Conservation (phyloP, 2,113 vertebrate genomes). For the Anser cygnoides region DNA sequence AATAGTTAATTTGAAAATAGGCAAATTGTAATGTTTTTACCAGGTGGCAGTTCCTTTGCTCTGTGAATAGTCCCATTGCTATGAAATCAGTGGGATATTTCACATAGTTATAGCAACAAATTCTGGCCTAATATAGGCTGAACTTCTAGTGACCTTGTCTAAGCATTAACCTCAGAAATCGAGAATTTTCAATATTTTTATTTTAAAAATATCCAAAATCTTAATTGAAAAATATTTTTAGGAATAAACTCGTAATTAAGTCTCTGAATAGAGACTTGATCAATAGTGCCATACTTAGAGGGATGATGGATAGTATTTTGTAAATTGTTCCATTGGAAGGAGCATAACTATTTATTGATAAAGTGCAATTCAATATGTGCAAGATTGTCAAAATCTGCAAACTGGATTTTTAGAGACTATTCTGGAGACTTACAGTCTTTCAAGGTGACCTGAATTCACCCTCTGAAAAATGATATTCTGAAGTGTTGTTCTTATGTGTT, state of each 20-base stretch:
- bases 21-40: conserved; percentile 11
- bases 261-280: not conserved
- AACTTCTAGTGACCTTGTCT: not conserved
- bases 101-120: not conserved
- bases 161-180: not conserved
- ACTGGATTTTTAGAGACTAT: not conserved
- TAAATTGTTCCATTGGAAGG: not conserved
- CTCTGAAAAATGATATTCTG: not conserved
- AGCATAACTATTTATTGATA: not conserved
- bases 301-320: not conserved
- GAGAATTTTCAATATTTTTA: not conserved
- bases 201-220: not conserved
- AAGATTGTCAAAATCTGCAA: not conserved
- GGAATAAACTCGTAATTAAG: not conserved
- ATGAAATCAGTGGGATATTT: conserved; percentile 1
- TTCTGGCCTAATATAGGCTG: not conserved
- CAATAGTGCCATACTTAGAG: not conserved
- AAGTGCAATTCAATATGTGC: not conserved
- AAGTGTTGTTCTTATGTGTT: not conserved
- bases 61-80: not conserved
- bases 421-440: not conserved
- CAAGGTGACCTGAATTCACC: conserved; percentile 21
- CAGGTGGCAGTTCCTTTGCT: conserved; percentile 2
- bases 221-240: not conserved
- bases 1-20: conserved; percentile 3